A percentile compares a stretch with the other conserved stretches of the same genome.
Evolutionary conservation across 2,797 vertebrate genomes (phyloP).

Genomic region (Brachyrhaphis roseni): DNA sequence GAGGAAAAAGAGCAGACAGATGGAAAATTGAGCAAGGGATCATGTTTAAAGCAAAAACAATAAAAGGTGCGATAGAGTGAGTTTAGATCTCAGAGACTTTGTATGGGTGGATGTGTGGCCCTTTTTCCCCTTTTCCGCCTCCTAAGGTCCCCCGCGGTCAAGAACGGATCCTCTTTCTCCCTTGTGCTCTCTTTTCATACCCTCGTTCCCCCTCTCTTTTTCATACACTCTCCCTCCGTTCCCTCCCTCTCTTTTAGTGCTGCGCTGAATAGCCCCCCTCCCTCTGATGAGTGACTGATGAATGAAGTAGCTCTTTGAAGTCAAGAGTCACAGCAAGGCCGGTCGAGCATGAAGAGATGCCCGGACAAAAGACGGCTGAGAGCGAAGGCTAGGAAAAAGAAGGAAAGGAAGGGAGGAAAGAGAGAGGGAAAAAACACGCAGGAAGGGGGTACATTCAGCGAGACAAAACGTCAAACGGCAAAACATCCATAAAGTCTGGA

Average conservation of each 20-base stretch:
- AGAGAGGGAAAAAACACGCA: not conserved
- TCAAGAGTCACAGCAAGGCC: constrained; percentile 80
- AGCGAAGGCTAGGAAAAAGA: constrained; percentile 32
- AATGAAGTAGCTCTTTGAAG: constrained; percentile 83
- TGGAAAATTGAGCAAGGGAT: constrained; percentile 34
- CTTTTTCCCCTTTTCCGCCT: constrained; percentile 60
- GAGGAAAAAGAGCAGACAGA: constrained; percentile 18
- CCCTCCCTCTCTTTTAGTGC: constrained; percentile 73
- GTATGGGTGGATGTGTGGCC: constrained; percentile 51
- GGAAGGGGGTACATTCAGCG: constrained; percentile 49
- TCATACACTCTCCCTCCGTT: constrained; percentile 68
- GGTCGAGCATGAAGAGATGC: constrained; percentile 77
- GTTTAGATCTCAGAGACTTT: constrained; percentile 38
- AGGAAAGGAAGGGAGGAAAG: constrained; percentile 30
- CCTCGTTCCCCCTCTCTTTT: constrained; percentile 57
- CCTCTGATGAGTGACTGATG: constrained; percentile 81
- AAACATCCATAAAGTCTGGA: constrained; percentile 68
- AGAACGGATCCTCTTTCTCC: constrained; percentile 74
- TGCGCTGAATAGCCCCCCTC: constrained; percentile 69
- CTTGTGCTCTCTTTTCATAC: constrained; percentile 70
- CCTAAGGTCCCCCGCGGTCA: constrained; percentile 68
- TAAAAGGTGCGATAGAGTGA: constrained; percentile 17
- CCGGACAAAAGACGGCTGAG: constrained; percentile 69
- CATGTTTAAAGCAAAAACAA: constrained; percentile 27
- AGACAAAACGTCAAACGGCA: constrained; percentile 63